These are phyloP conservation scores for Camponotus fellah DNA, from an alignment of 2,888 invertebrate genomes.

Conservation along the genomic window DNA sequence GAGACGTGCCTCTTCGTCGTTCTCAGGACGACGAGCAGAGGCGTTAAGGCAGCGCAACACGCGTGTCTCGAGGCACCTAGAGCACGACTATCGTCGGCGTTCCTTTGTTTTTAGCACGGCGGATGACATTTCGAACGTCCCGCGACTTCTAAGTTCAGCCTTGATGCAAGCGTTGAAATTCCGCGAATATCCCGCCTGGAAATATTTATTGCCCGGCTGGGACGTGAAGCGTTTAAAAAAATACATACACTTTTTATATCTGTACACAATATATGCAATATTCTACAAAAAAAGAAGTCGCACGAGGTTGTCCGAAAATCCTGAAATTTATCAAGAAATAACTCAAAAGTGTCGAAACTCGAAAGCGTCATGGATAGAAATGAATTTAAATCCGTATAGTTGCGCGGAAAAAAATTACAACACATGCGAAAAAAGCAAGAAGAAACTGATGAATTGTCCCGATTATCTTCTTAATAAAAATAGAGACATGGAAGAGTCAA, in stretches of 20 bases:
- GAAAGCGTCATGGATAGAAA: neutral
- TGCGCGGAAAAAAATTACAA: neutral
- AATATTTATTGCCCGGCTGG: slow-evolving; percentile 31
- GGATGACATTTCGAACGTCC: slow-evolving; percentile 70
- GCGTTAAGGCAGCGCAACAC: slow-evolving; percentile 55
- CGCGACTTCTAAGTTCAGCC: slow-evolving; percentile 54
- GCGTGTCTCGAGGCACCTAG: slow-evolving; percentile 50
- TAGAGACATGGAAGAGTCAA: slow-evolving; percentile 2
- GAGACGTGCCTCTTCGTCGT: slow-evolving; percentile 56
- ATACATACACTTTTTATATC: neutral
- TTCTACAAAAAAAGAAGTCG: neutral
- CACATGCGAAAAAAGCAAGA: neutral
- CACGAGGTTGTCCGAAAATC: slow-evolving; percentile 3
- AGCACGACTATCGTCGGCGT: slow-evolving; percentile 31
- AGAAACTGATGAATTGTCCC: neutral
- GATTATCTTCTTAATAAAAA: slow-evolving; percentile 14
- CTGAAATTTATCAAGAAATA: slow-evolving; percentile 10
- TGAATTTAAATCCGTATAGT: slow-evolving; percentile 18
- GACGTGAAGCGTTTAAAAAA: neutral
- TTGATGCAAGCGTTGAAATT: slow-evolving; percentile 67
- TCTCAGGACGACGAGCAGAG: slow-evolving; percentile 50
- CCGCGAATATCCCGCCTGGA: slow-evolving; percentile 8
- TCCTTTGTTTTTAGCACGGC: slow-evolving; percentile 69
- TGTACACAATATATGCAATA: neutral
- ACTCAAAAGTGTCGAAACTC: slow-evolving; percentile 9